These are phyloP conservation scores for Pelecanoides urinatrix DNA, from an alignment of 2,113 vertebrate species.

Conservation along the genomic window DNA sequence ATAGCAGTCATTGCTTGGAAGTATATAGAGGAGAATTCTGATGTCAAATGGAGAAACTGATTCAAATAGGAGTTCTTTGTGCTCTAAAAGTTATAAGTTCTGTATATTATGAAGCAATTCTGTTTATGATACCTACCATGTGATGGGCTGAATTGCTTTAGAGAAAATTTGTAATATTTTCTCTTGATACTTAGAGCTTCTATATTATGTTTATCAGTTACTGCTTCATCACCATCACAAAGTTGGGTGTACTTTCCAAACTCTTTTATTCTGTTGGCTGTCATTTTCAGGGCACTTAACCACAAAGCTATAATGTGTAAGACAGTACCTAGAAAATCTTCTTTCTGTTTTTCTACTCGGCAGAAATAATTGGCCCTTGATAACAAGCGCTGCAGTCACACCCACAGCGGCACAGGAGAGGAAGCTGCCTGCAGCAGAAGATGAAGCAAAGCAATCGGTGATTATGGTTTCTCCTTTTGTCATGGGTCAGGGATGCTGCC, in stretches of 20 bases:
- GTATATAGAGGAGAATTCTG: constrained; percentile 14
- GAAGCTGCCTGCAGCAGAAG: not conserved
- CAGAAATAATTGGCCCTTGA: not conserved
- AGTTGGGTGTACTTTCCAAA: not conserved
- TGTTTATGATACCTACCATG: not conserved
- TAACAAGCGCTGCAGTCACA: not conserved
- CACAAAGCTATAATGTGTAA: not conserved
- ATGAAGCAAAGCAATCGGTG: not conserved
- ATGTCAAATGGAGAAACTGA: not conserved
- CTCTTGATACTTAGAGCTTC: not conserved
- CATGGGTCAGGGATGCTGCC: not conserved
- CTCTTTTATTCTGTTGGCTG: not conserved
- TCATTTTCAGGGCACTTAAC: not conserved
- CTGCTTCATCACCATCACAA: not conserved
- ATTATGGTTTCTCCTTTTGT: not conserved
- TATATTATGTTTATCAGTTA: not conserved
- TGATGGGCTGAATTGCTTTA: not conserved
- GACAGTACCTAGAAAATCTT: not conserved
- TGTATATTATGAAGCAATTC: not conserved
- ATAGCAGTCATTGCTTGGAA: constrained; percentile 2
- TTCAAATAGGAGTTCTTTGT: not conserved
- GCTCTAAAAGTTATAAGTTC: not conserved
- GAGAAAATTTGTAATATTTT: not conserved
- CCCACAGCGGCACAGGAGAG: not conserved
- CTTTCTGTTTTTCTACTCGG: not conserved